phyloP scores from a whole-genome alignment of 2,888 invertebrate genomes.

The Idaea biselata region DNA sequence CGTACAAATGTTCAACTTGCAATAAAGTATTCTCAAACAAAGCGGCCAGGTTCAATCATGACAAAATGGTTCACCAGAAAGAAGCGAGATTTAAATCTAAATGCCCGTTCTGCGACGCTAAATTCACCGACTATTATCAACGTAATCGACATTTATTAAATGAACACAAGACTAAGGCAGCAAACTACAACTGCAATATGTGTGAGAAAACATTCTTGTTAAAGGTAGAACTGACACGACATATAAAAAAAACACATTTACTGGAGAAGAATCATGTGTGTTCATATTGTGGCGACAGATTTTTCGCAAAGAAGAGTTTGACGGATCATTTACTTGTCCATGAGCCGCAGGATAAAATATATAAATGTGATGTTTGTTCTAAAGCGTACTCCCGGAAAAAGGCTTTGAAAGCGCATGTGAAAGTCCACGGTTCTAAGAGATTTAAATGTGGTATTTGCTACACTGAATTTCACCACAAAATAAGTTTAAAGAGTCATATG shows the following conservation, averaged over 20 bases:
- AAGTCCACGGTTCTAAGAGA: slow-evolving; percentile 29
- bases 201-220: too few relatives aligned
- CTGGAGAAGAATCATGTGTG: slow-evolving; percentile 55
- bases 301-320: slow-evolving; percentile 46
- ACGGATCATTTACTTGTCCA: slow-evolving; percentile 67
- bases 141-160: too few relatives aligned
- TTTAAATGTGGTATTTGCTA: neutral
- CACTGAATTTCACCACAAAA: neutral
- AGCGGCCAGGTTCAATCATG: slow-evolving; percentile 50
- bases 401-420: slow-evolving; percentile 34
- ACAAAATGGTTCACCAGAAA: slow-evolving; percentile 29
- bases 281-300: slow-evolving; percentile 44
- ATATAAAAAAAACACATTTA: slow-evolving; percentile 36
- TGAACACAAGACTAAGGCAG: too few relatives aligned
- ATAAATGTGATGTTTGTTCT: slow-evolving; percentile 49
- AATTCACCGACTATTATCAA: too few relatives aligned
- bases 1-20: slow-evolving; percentile 57
- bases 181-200: too few relatives aligned
- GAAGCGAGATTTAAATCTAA: slow-evolving; percentile 25
- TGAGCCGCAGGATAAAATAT: slow-evolving; percentile 67
- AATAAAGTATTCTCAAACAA: slow-evolving; percentile 60
- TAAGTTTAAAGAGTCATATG: neutral
- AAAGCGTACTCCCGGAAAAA: slow-evolving; percentile 37
- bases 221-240: too few relatives aligned
- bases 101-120: too few relatives aligned